These are phyloP conservation scores for Cryptus viduatorius DNA, from an alignment of 2,888 invertebrate genomes.

Conservation along the genomic window DNA sequence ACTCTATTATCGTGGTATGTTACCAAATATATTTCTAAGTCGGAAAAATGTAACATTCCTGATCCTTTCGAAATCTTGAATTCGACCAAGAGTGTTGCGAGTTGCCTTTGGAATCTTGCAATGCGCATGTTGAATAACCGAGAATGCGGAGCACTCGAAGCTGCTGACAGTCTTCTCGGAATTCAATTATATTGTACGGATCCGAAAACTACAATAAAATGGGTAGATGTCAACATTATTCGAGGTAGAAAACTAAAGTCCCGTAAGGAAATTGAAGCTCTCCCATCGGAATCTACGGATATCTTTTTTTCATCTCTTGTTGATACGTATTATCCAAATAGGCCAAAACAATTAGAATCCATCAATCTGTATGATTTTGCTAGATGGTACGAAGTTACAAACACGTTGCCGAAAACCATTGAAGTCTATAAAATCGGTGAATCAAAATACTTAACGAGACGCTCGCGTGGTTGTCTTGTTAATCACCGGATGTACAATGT, in stretches of 20 bases:
- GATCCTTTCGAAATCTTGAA: constrained; percentile 64
- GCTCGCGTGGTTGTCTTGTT: no score
- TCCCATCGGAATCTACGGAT: no score
- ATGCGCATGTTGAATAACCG: constrained; percentile 61
- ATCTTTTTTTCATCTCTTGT: no score
- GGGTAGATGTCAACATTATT: constrained; percentile 73
- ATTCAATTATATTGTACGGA: constrained; percentile 61
- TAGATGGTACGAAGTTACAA: no score
- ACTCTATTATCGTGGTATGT: neutral
- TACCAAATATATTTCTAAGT: constrained; percentile 28
- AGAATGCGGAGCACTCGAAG: constrained; percentile 65
- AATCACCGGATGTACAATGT: no score
- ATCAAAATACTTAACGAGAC: no score
- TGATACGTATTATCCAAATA: neutral
- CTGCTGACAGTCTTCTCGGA: constrained; percentile 58
- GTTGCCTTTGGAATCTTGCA: constrained; percentile 69
- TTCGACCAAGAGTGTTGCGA: constrained; percentile 73
- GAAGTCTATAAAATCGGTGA: no score
- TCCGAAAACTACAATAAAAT: constrained; percentile 67
- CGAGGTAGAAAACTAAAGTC: constrained; percentile 64
- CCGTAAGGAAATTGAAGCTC: neutral
- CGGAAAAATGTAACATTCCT: constrained; percentile 22
- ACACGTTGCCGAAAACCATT: no score
- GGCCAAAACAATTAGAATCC: neutral
- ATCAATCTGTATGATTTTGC: no score